These are phyloP conservation scores for Esox niger DNA, from an alignment of 2,113 vertebrate species.

Conservation along the genomic window DNA sequence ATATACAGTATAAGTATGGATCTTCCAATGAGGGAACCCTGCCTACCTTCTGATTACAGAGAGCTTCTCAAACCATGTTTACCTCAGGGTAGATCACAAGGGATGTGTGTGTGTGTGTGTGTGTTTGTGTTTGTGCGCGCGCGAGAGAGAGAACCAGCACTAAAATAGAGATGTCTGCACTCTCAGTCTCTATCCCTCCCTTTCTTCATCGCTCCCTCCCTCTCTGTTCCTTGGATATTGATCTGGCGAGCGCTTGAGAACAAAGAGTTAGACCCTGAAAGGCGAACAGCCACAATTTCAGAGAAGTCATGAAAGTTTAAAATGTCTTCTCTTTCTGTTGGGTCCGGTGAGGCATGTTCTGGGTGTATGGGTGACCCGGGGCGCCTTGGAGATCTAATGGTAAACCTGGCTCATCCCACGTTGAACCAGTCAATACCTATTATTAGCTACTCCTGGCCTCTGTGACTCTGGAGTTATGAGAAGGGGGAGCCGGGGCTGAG, in stretches of 20 bases:
- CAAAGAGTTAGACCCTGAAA: constrained; percentile 76
- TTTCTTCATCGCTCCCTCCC: constrained; percentile 8
- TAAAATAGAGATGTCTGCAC: constrained; percentile 68
- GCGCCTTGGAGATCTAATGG: constrained; percentile 76
- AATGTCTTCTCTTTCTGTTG: constrained; percentile 73
- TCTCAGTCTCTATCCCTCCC: constrained; percentile 57
- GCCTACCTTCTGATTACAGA: constrained; percentile 1
- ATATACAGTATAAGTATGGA: background rate
- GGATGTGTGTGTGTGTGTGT: constrained; percentile 29
- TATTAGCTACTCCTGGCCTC: constrained; percentile 81
- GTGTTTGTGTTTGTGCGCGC: constrained; percentile 26
- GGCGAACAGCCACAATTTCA: constrained; percentile 72
- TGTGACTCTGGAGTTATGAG: constrained; percentile 74
- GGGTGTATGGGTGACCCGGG: constrained; percentile 70
- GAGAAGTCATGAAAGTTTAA: constrained; percentile 76
- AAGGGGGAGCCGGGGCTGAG: constrained; percentile 61
- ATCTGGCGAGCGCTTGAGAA: constrained; percentile 71
- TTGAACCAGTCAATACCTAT: constrained; percentile 82
- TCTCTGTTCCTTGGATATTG: constrained; percentile 69
- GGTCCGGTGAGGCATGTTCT: constrained; percentile 65
- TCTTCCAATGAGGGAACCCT: background rate
- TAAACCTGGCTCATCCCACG: constrained; percentile 79
- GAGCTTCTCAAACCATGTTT: background rate
- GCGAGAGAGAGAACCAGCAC: constrained; percentile 30
- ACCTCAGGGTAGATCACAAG: background rate